Evolutionary conservation across 2,113 vertebrate species (phyloP), one percentile per base, ranked within the genome.

Genomic region (Alligator sinensis): DNA sequence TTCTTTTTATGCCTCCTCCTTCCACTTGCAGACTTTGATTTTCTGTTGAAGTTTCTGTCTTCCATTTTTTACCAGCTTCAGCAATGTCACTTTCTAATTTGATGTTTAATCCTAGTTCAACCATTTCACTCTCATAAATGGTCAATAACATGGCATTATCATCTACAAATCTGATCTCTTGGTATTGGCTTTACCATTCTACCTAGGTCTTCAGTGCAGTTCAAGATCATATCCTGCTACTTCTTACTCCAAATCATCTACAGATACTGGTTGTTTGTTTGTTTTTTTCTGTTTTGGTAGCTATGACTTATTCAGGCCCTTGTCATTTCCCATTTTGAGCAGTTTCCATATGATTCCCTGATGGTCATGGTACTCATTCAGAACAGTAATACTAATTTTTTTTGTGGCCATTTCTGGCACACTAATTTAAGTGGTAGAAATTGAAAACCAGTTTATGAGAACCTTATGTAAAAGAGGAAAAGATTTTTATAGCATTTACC

Each of bases 261-360:
- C 80, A n/a, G 22, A 75, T 75, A 70, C 5, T 0, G 30, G 74
- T 19, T 34, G 15, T 0, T 28, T 1, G 0, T 7, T 18, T 63
- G 34, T 70, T 14, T 70, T 10, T 14, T 54, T 80, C 21, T 24
- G 2, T 58, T 27, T 21, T 61, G 21, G 15, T n/a, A 64, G 15
- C 14, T 84, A 27, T 27, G n/a, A 24, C 15, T 96, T 77, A 61
- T 38, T 61, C 16, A 9, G n/a, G 8, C 28, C 68, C 8, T 66
- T 30, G 4, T 10, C 2, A 58, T 84, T 81, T 83, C 38, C 63
- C 68, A 4, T 21, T 18, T 4, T 47, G 21, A 4, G 4, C 62
- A 28, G 28, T 22, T 14, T 78, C 10, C 3, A 5, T 83, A 77
- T 78, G 68, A 10, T 25, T 84, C 59, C 38, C 8, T 6, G 61